These are phyloP conservation scores for Apamea sordens DNA, from an alignment of 2,888 invertebrate genomes.

Conservation along the genomic window DNA sequence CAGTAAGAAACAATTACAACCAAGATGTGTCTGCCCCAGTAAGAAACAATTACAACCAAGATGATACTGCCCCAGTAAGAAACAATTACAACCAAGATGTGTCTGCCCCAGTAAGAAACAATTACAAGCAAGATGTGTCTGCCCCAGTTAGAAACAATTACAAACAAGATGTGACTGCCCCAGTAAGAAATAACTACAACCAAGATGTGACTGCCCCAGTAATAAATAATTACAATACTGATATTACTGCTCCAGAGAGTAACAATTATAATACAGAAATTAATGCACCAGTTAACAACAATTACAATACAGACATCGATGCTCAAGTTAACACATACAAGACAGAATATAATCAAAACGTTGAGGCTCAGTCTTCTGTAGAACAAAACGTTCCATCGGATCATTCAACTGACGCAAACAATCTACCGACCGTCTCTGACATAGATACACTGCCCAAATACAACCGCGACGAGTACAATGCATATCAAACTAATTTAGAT, in stretches of 20 bases:
- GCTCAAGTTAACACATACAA: slow-evolving; percentile 58
- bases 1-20: slow-evolving; percentile 24
- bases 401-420: slow-evolving; percentile 70
- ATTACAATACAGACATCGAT: slow-evolving; percentile 57
- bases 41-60: slow-evolving; percentile 8
- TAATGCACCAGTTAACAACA: slow-evolving; percentile 41
- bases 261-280: slow-evolving; percentile 49
- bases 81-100: slow-evolving; percentile 4
- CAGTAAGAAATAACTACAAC: slow-evolving; percentile 37
- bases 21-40: slow-evolving; percentile 22
- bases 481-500: slow-evolving; percentile 75
- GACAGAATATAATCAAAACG: slow-evolving; percentile 71
- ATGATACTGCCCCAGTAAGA: not conserved
- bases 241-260: slow-evolving; percentile 27
- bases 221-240: slow-evolving; percentile 39
- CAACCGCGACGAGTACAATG: slow-evolving; percentile 71
- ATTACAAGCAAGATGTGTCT: slow-evolving; percentile 17
- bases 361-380: slow-evolving; percentile 72
- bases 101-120: not conserved
- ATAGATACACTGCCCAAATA: slow-evolving; percentile 71
- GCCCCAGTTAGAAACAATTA: slow-evolving; percentile 30
- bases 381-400: slow-evolving; percentile 72
- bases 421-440: slow-evolving; percentile 69
- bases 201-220: not conserved
- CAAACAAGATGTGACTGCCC: slow-evolving; percentile 3